Evolutionary conservation across 2,113 vertebrate genomes (phyloP), one percentile per base, ranked within the genome.

Genomic region (Xiphias gladius): DNA sequence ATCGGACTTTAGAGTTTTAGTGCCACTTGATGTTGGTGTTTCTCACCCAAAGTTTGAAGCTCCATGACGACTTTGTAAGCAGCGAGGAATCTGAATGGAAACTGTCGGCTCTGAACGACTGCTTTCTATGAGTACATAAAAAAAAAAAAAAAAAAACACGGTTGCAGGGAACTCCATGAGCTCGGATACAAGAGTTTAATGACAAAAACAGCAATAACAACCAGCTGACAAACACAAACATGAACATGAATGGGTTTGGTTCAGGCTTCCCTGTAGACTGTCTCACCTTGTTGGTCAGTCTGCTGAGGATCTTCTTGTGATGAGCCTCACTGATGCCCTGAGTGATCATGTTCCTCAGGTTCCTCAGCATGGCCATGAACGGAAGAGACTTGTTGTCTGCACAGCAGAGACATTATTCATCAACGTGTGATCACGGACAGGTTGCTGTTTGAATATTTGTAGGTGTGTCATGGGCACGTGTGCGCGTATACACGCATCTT

Each of bases 281-380:
- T 28, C 37, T 75, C 26, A 97, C 97, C 94, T 93, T 88, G 13
- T 95, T 88, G 73, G 95, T 94, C 76, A 98, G 95, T 55, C 92
- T 94, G 79, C 82, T 73, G 32, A 97, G 93, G 68, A 97, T 85
- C 61, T 94, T 90, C 2, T 79, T 82, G 8, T 98, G 97, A 93
- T 98, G 96, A 19, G 19, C 83, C 22, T 93, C 73, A n/a, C 97
- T 96, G 91, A 98, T 95, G 20, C 97, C 96, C 7, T 78, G 79
- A 1, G 62, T 86, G 67, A 98, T 95, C 92, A 98, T 91, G 92
- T 95, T 98, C 71, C 96, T 91, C 84, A 98, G 92, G 86, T 98
- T 98, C 87, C 97, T 95, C 89, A 98, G 90, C 96, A 97, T 97
- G 61, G 97, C 97, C 97, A 98, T 98, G 91, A 97, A 98, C 1